A percentile compares a stretch with the other conserved stretches of the same genome.
Evolutionary conservation across 2,888 invertebrate species (phyloP).

Genomic region (Sarcophaga variegata): DNA sequence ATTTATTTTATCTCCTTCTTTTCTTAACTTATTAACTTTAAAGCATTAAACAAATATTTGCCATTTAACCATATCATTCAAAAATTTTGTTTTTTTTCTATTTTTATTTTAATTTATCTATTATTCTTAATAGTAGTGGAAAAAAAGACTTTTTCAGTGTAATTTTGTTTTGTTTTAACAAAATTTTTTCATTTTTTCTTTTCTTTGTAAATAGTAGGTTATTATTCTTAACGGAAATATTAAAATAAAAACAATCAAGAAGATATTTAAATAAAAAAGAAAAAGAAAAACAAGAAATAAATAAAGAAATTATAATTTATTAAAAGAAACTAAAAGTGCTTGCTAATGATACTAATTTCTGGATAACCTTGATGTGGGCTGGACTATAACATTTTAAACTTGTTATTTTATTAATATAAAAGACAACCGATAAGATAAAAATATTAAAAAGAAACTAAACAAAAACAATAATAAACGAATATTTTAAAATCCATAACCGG

Average conservation of each 20-base stretch:
- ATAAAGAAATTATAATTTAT: constrained; percentile 46
- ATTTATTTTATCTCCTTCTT: no score
- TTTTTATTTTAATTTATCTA: background rate
- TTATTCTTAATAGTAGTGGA: constrained; percentile 14
- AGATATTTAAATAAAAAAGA: background rate
- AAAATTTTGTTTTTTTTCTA: background rate
- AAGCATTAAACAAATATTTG: constrained; percentile 24
- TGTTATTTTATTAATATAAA: no score
- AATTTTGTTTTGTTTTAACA: constrained; percentile 18
- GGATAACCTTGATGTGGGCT: no score
- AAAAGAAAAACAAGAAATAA: no score
- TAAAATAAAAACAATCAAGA: constrained; percentile 24
- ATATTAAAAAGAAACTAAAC: no score
- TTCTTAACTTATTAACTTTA: no score
- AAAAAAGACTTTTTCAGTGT: constrained; percentile 13
- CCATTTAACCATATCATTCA: constrained; percentile 49
- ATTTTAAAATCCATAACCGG: no score
- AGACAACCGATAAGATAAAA: no score
- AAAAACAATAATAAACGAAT: no score
- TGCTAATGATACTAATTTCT: constrained; percentile 11
- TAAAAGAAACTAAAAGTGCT: constrained; percentile 39
- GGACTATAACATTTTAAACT: no score
- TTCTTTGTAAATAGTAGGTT: constrained; percentile 68
- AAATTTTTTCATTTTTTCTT: background rate
- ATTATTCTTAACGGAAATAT: constrained; percentile 42